Conservation (phyloP, 2,888 invertebrate genomes). For the Sinhomidia bicolor region DNA sequence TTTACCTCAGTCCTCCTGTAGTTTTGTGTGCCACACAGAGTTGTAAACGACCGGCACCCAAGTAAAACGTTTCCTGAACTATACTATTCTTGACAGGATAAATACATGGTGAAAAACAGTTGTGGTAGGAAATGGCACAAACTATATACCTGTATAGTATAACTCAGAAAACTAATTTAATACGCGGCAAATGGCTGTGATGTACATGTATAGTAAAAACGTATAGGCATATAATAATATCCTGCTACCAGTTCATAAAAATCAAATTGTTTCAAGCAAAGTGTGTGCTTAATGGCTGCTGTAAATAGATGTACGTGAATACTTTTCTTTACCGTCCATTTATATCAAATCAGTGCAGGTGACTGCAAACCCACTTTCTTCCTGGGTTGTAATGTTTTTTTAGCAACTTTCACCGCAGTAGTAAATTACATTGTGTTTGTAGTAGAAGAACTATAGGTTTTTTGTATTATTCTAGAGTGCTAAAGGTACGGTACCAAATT, state of each 20-base stretch:
- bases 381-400: not conserved
- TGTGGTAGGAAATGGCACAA: not conserved
- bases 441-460: not conserved
- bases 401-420: not conserved
- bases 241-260: not conserved
- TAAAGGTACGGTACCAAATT: constrained; percentile 8
- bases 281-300: not conserved
- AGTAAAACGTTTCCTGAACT: constrained; percentile 46
- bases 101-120: not conserved
- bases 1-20: no score
- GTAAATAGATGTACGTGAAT: not conserved
- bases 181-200: not conserved
- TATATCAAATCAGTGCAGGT: not conserved
- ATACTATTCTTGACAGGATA: constrained; percentile 7
- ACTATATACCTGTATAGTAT: not conserved
- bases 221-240: no score
- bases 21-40: not conserved
- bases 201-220: no score
- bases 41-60: not conserved
- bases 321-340: not conserved
- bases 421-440: not conserved
- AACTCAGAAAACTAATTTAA: constrained; percentile 2
- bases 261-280: not conserved
- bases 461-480: not conserved
- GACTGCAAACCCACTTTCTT: not conserved